Evolutionary conservation across 2,888 invertebrate genomes (phyloP).

Genomic region (Drepanosiphum platanoidis): DNA sequence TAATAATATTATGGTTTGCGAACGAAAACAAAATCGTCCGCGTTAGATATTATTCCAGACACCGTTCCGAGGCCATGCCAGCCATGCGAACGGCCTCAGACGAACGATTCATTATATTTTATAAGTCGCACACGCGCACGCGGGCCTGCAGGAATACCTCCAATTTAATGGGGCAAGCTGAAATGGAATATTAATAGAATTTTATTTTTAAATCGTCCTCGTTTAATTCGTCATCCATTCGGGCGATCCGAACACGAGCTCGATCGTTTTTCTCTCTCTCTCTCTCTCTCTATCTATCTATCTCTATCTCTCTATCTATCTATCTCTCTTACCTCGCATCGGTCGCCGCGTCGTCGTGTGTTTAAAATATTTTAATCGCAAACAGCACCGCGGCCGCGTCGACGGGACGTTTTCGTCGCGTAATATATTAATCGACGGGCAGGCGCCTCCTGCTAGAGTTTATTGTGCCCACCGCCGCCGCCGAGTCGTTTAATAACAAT

Average conservation of each 20-base stretch:
- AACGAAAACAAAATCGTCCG: too few species aligned
- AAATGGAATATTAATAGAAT: constrained; percentile 61
- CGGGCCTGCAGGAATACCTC: constrained; percentile 47
- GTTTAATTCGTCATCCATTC: constrained; percentile 60
- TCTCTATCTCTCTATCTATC: too few species aligned
- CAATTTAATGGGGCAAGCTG: constrained; percentile 59
- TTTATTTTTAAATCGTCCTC: constrained; percentile 59
- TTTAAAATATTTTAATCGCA: neutral
- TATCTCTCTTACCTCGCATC: neutral
- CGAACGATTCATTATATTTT: neutral
- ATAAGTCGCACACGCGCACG: neutral
- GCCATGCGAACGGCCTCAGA: neutral
- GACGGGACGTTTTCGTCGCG: too few species aligned
- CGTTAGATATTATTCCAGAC: neutral
- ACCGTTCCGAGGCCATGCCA: neutral
- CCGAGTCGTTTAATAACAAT: too few species aligned
- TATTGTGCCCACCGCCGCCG: too few species aligned
- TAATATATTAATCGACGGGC: too few species aligned
- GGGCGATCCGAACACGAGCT: constrained; percentile 48
- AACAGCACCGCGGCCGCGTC: too few species aligned
- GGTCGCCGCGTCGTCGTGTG: neutral
- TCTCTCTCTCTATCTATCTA: too few species aligned
- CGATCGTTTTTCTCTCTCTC: constrained; percentile 27
- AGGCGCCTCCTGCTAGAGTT: too few species aligned
- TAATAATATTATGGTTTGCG: too few species aligned